Percentiles rank a stretch among this genome's conserved stretches.
These are phyloP conservation scores for Sitta carolinensis DNA, from an alignment of 2,797 vertebrate species.

Conservation along the genomic window DNA sequence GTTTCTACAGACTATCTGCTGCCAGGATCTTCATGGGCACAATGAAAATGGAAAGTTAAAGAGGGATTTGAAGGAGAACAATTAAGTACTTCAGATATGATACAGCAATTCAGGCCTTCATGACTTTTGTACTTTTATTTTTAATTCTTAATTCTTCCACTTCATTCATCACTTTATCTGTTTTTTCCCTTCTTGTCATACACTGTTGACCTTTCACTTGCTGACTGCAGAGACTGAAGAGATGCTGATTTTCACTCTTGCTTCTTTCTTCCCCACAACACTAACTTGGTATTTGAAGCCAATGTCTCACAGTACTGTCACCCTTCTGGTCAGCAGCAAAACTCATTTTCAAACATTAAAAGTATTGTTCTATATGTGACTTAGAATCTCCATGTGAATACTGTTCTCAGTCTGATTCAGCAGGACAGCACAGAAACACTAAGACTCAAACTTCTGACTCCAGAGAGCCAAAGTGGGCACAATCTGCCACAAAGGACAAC, in stretches of 20 bases:
- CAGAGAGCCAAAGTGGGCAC: not conserved
- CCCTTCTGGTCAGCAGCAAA: not conserved
- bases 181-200: not conserved
- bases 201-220: not conserved
- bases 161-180: not conserved
- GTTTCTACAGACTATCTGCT: not conserved
- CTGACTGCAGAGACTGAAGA: not conserved
- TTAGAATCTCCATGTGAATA: not conserved
- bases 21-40: not conserved
- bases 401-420: slow-evolving; percentile 9
- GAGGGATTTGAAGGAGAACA: not conserved
- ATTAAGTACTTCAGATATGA: not conserved
- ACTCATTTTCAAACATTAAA: slow-evolving; percentile 5
- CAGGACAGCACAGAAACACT: not conserved
- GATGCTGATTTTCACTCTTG: not conserved
- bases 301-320: slow-evolving; percentile 26
- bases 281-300: not conserved
- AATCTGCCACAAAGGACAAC: not conserved
- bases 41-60: not conserved
- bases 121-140: not conserved
- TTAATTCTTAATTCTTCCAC: not conserved
- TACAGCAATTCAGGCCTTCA: not conserved
- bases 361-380: slow-evolving; percentile 28
- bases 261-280: not conserved
- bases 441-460: not conserved